A percentile compares a stretch with the other conserved stretches of the same genome.
Evolutionary conservation across 2,888 invertebrate genomes (phyloP).

Genomic region (Dryomyza anilis): DNA sequence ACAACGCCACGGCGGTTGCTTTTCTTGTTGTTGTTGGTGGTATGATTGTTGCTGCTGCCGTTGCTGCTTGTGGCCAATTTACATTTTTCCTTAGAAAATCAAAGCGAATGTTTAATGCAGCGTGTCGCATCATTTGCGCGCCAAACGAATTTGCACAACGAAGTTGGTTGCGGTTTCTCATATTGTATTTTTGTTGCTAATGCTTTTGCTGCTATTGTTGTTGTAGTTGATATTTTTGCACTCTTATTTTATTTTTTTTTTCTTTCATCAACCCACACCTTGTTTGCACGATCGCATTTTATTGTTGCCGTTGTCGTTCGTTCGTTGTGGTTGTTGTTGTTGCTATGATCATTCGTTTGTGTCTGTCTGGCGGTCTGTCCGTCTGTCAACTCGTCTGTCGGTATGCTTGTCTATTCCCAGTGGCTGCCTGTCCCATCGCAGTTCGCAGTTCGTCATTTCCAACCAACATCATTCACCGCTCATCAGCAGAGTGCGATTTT

Average conservation of each 20-base stretch:
- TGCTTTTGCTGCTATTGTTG: slow-evolving; percentile 33
- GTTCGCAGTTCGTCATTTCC: slow-evolving; percentile 3
- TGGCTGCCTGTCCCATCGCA: background rate
- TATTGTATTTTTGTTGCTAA: slow-evolving; percentile 17
- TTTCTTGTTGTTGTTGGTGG: slow-evolving; percentile 7
- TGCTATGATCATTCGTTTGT: background rate
- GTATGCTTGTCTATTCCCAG: background rate
- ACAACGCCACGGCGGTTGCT: background rate
- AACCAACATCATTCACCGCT: slow-evolving; percentile 2
- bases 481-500: slow-evolving; percentile 24
- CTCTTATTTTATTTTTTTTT: slow-evolving; percentile 16
- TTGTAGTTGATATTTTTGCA: slow-evolving; percentile 21
- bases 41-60: slow-evolving; percentile 12
- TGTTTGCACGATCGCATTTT: slow-evolving; percentile 25
- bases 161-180: slow-evolving; percentile 13
- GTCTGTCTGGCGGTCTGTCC: background rate
- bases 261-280: slow-evolving; percentile 40
- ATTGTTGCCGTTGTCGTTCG: background rate
- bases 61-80: slow-evolving; percentile 25
- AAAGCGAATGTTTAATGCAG: slow-evolving; percentile 40
- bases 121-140: slow-evolving; percentile 37
- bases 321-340: background rate
- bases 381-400: slow-evolving; percentile 6
- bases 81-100: slow-evolving; percentile 33
- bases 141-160: slow-evolving; percentile 15